Evolutionary conservation across 2,113 vertebrate species (phyloP).

Genomic region (Neomonachus schauinslandi): DNA sequence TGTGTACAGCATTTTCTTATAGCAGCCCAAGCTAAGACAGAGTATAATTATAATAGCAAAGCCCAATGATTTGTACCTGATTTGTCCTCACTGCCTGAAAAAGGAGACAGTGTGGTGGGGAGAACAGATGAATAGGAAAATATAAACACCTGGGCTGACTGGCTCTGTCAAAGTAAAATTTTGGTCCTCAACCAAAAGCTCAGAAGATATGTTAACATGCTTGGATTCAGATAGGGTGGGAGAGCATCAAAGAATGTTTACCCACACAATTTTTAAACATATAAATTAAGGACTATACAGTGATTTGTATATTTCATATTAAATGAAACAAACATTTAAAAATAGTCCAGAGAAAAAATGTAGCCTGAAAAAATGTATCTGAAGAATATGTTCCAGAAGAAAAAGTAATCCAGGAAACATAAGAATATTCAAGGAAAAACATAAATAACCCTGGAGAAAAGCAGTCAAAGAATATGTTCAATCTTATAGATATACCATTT

Average conservation of each 20-base stretch:
- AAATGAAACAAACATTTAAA: neutral
- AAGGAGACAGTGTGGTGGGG: neutral
- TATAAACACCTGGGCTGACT: neutral
- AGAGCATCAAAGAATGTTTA: neutral
- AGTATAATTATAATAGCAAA: neutral
- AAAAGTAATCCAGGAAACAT: neutral
- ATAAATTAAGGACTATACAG: neutral
- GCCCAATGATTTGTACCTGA: neutral
- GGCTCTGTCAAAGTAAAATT: neutral
- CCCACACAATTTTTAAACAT: neutral
- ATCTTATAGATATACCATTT: neutral
- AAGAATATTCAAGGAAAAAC: conserved; percentile 5
- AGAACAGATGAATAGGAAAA: neutral
- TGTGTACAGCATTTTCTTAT: neutral
- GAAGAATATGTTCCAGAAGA: neutral
- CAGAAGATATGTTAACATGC: neutral
- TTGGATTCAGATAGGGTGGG: neutral
- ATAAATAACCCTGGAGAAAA: neutral
- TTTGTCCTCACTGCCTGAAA: neutral
- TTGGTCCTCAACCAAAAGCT: neutral
- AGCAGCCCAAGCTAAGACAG: neutral
- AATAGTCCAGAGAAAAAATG: neutral
- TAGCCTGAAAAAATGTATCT: neutral
- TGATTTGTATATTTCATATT: neutral
- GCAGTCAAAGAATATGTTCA: neutral